Evolutionary conservation across 2,113 vertebrate genomes (phyloP).

Genomic region (Toxotes jaculatrix): DNA sequence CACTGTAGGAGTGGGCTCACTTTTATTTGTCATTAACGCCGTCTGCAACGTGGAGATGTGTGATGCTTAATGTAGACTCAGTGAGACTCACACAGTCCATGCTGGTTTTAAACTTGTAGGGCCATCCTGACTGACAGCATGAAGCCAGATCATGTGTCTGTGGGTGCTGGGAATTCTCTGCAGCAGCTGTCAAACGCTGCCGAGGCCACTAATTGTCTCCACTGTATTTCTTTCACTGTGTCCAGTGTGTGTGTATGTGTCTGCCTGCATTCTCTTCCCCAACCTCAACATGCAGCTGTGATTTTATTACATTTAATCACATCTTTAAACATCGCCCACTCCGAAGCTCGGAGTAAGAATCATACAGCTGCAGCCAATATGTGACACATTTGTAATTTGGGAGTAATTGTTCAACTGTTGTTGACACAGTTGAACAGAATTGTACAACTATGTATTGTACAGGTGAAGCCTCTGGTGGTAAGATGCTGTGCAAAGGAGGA

Average conservation of each 20-base stretch:
- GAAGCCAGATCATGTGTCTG: conserved; percentile 19
- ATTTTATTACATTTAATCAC: conserved; percentile 17
- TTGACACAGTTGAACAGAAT: no score
- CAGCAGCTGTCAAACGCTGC: conserved; percentile 35
- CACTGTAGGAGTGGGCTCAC: no score
- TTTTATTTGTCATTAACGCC: no score
- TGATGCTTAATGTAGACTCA: background rate
- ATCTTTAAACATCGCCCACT: conserved; percentile 8
- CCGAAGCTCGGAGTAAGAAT: background rate
- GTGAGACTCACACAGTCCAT: background rate
- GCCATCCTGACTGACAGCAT: conserved; percentile 22
- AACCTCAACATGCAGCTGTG: background rate
- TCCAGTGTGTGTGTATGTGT: background rate
- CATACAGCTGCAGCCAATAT: no score
- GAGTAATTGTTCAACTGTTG: no score
- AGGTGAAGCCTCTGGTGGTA: no score
- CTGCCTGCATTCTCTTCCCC: background rate
- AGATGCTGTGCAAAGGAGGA: no score
- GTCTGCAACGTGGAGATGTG: background rate
- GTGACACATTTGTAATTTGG: no score
- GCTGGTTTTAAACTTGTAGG: conserved; percentile 16
- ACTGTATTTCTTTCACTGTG: conserved; percentile 4
- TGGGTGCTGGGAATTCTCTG: conserved; percentile 25
- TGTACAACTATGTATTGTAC: no score
- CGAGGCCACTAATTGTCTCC: conserved; percentile 33